phyloP scores from a whole-genome alignment of 2,797 vertebrate genomes.

The Cossypha caffra region DNA sequence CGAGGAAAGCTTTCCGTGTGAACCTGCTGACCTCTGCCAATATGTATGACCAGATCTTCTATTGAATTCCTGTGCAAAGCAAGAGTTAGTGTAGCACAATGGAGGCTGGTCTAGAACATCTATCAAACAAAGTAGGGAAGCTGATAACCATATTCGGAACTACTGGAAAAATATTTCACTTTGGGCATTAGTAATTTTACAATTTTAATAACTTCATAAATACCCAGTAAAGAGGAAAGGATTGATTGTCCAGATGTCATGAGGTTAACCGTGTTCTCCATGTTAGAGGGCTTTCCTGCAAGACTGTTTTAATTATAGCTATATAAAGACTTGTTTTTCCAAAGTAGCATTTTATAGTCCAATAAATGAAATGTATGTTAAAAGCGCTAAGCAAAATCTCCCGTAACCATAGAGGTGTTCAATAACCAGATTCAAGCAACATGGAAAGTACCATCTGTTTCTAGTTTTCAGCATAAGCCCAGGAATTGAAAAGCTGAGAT shows the following conservation, averaged over 20 bases:
- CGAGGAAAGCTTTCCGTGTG: conserved; percentile 50
- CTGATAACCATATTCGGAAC: not conserved
- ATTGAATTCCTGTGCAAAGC: conserved; percentile 36
- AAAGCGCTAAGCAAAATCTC: conserved; percentile 77
- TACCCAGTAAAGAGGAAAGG: conserved; percentile 55
- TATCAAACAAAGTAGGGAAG: not conserved
- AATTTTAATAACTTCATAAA: conserved; percentile 76
- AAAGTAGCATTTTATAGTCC: conserved; percentile 79
- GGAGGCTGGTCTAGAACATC: not conserved
- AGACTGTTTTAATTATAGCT: conserved; percentile 76
- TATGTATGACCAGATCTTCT: not conserved
- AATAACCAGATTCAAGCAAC: conserved; percentile 77
- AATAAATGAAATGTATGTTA: conserved; percentile 77
- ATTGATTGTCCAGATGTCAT: conserved; percentile 70
- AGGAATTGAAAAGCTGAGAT: conserved; percentile 68
- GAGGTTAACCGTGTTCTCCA: conserved; percentile 69
- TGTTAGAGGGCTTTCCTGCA: conserved; percentile 66
- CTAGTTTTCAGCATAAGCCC: conserved; percentile 72
- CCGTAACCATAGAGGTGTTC: conserved; percentile 79
- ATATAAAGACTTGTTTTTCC: conserved; percentile 79
- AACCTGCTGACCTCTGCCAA: conserved; percentile 49
- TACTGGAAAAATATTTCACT: conserved; percentile 28
- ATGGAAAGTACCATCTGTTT: conserved; percentile 79
- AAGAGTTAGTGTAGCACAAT: not conserved
- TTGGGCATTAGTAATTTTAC: conserved; percentile 44